Base-by-base conservation (phyloP, 2,888 invertebrate species). In the Oeneis ivallda region DNA sequence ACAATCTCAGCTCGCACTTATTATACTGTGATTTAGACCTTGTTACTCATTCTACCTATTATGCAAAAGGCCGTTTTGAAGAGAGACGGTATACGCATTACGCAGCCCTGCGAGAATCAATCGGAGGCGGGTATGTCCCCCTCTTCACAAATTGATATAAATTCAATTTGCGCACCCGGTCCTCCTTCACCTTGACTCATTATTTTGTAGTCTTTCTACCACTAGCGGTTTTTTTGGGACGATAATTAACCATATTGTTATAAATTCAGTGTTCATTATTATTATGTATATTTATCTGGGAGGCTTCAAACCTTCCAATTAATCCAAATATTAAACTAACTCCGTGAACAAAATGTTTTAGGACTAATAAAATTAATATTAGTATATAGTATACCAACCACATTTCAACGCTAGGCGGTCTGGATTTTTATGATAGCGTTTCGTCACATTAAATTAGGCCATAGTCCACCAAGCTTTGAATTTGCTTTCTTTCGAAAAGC, bases 61-160 rank as follows among this genome's bases (percentile, higher is more conserved):
- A 56, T 56, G 56, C 56, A 56, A 56, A 56, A 41, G 41, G 19
- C 37, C 13, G 19, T 11, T 39, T 15, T 47, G 34, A 49, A 59
- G 49, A 43, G 58, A n/a, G 11, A 50, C 39, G 39, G 41, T 26
- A 5, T 37, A n/a, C 37, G 37, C 7, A 49, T 2, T 8, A 41
- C 52, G 11, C 9, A 1, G 39, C 10, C 34, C 15, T 49, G 49
- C 49, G 34, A 52, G 52, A 61, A 80, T 81, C 81, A 80, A 81
- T 81, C 76, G 74, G 75, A 65, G 69, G 64, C 67, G 67, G 61
- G 72, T 65, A 72, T 72, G 71, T 68, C 71, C 66, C 72, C 60
- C 59, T 13, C 37, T 60, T 74, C 71, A 73, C 74, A 84, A 83
- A 84, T 84, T 82, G 82, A 76, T 74, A 76, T 76, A 80, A 84